Evolutionary conservation across 2,113 vertebrate species (phyloP).

Genomic region (Silurus asotus): DNA sequence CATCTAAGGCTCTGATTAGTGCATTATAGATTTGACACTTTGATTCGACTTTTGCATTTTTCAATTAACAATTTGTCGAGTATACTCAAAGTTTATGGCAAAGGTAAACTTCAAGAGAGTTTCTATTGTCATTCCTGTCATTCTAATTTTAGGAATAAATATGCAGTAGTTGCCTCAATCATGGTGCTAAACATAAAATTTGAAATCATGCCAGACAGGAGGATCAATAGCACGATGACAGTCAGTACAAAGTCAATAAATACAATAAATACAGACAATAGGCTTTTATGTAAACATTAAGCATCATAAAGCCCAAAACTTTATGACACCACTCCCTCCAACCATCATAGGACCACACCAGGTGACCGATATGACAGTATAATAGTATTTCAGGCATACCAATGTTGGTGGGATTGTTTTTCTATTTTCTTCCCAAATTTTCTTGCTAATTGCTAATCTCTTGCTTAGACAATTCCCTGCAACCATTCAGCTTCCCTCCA

Average conservation of each 20-base stretch:
- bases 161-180: background rate
- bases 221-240: background rate
- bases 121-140: background rate
- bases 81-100: background rate
- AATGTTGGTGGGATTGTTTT: background rate
- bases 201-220: background rate
- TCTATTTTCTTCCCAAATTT: background rate
- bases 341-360: background rate
- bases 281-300: background rate
- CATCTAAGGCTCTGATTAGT: conserved; percentile 54
- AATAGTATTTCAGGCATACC: background rate
- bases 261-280: background rate
- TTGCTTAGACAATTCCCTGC: background rate
- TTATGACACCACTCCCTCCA: background rate
- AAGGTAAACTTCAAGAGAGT: background rate
- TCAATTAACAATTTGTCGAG: background rate
- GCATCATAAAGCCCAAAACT: background rate
- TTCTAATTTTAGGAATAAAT: background rate
- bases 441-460: too few relatives aligned
- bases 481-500: background rate
- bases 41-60: background rate
- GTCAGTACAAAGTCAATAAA: background rate
- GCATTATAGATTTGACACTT: background rate
- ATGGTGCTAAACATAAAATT: background rate
- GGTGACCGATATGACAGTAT: background rate